Evolutionary conservation across 2,888 invertebrate species (phyloP).

Genomic region (Acanthosepion lycidas): DNA sequence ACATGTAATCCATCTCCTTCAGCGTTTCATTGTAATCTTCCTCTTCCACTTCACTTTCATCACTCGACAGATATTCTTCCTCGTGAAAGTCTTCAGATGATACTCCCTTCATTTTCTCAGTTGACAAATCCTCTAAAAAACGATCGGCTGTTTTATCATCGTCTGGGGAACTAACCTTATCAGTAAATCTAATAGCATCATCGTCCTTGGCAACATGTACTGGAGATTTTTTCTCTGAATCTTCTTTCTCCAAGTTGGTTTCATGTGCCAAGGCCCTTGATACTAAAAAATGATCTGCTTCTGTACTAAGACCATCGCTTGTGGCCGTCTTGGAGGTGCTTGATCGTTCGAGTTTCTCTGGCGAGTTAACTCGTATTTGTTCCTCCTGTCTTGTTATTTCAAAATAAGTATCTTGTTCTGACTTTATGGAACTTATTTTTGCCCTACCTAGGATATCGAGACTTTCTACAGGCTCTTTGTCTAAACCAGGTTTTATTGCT

Average conservation of each 20-base stretch:
- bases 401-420: conserved; percentile 43
- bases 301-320: conserved; percentile 44
- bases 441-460: conserved; percentile 2
- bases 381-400: conserved; percentile 38
- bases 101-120: background rate
- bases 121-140: background rate
- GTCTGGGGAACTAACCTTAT: background rate
- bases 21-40: background rate
- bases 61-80: conserved; percentile 8
- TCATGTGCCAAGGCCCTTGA: conserved; percentile 46
- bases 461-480: conserved; percentile 37
- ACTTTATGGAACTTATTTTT: conserved; percentile 22
- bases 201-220: conserved; percentile 44
- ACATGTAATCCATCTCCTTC: conserved; percentile 46
- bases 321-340: conserved; percentile 6
- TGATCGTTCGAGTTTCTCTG: conserved; percentile 40
- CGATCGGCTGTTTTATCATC: background rate
- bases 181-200: conserved; percentile 7
- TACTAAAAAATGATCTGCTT: conserved; percentile 42
- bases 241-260: conserved; percentile 17
- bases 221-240: background rate
- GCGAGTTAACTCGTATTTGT: background rate
- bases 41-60: conserved; percentile 34
- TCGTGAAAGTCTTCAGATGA: conserved; percentile 8
- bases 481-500: background rate